These are phyloP conservation scores for Myopa testacea DNA, from an alignment of 2,888 invertebrate genomes.

Conservation along the genomic window DNA sequence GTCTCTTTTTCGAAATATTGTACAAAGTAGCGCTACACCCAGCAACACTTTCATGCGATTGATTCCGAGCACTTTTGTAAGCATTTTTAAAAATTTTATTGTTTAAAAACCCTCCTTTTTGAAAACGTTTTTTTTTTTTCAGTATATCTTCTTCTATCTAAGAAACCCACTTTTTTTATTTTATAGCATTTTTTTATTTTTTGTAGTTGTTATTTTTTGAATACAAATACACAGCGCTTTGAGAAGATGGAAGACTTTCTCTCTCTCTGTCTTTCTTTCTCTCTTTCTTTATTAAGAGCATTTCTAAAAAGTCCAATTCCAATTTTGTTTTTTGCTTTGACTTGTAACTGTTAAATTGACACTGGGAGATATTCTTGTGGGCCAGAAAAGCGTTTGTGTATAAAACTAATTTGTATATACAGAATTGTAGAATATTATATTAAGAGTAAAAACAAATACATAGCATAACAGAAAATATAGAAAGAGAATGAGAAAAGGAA, in stretches of 20 bases:
- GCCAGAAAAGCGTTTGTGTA: constrained; percentile 33
- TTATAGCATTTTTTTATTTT: neutral
- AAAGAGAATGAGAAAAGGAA: constrained; percentile 12
- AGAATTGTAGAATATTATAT: constrained; percentile 28
- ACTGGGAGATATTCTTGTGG: constrained; percentile 47
- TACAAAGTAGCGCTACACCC: constrained; percentile 16
- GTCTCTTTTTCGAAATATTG: constrained; percentile 37
- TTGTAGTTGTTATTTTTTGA: neutral
- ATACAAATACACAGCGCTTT: neutral
- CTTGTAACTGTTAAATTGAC: constrained; percentile 52
- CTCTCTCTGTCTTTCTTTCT: constrained; percentile 16
- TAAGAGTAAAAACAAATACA: constrained; percentile 14
- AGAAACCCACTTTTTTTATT: neutral
- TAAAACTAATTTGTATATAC: neutral
- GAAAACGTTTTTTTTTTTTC: neutral
- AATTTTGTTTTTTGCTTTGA: constrained; percentile 27
- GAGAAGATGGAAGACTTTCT: neutral
- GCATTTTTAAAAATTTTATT: constrained; percentile 36
- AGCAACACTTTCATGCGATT: neutral
- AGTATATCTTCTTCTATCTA: neutral
- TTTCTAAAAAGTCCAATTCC: constrained; percentile 8
- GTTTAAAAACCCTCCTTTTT: constrained; percentile 14
- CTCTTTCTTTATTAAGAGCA: constrained; percentile 26
- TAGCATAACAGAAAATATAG: too few species aligned
- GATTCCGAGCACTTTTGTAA: neutral